Conservation (phyloP, 2,888 invertebrate species). For the Polydesmus complanatus region DNA sequence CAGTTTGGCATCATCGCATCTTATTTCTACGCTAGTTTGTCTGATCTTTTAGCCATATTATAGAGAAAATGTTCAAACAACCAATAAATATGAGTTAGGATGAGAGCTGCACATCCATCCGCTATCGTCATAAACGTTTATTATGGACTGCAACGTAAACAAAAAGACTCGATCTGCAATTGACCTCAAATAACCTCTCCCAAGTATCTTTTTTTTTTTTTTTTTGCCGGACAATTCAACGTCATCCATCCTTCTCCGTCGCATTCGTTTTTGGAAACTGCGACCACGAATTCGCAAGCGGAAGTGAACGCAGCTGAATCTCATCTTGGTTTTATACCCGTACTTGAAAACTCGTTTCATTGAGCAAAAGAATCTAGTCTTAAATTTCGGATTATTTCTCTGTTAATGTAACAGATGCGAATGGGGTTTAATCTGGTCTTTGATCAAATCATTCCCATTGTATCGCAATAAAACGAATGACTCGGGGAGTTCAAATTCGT, state of each 20-base stretch:
- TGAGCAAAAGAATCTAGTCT: neutral
- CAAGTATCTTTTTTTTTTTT: neutral
- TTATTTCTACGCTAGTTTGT: neutral
- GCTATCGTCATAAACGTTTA: neutral
- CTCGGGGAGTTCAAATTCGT: neutral
- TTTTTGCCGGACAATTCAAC: neutral
- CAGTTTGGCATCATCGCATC: neutral
- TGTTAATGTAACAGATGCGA: neutral
- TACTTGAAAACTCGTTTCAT: neutral
- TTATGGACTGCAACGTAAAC: neutral
- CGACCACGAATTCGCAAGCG: neutral
- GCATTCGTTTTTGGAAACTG: neutral
- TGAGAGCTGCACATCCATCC: neutral
- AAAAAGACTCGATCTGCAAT: neutral
- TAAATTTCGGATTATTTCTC: neutral
- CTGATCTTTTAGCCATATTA: neutral
- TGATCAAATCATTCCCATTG: neutral
- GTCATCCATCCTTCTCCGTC: neutral
- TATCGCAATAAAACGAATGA: neutral
- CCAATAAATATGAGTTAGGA: neutral
- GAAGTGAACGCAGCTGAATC: neutral
- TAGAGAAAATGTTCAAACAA: neutral
- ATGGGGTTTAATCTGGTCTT: neutral
- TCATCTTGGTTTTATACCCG: neutral
- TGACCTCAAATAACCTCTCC: neutral